Conservation (phyloP, 2,113 vertebrate species). For the Cacatua alba region DNA sequence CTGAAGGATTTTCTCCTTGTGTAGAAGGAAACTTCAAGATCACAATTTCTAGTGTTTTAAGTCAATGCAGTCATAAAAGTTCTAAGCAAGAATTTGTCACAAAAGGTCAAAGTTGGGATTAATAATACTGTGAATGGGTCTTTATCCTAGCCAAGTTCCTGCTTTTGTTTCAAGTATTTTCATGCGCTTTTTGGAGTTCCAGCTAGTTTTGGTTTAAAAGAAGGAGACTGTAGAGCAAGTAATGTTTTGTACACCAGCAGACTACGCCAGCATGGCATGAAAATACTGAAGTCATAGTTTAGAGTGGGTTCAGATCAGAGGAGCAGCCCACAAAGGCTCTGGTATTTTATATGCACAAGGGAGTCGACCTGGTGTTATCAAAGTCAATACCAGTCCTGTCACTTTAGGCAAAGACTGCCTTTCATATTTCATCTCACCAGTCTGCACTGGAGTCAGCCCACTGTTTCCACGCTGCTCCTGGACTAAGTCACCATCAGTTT, state of each 20-base stretch:
- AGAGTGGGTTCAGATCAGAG: neutral
- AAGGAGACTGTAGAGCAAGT: neutral
- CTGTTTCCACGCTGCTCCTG: neutral
- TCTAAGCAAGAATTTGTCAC: neutral
- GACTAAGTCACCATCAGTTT: neutral
- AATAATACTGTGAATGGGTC: neutral
- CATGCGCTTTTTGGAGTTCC: neutral
- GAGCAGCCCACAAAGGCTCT: neutral
- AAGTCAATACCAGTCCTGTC: neutral
- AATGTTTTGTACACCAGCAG: neutral
- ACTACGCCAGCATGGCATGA: accelerated
- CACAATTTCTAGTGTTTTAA: neutral
- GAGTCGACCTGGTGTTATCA: neutral
- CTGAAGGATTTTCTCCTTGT: neutral
- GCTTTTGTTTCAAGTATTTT: neutral
- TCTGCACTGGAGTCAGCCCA: neutral
- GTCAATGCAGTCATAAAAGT: neutral
- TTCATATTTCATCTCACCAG: neutral
- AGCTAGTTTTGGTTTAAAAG: neutral
- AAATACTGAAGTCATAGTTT: neutral
- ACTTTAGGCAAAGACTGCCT: neutral
- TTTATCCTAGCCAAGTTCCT: neutral
- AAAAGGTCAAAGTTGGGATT: neutral
- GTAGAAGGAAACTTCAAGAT: neutral
- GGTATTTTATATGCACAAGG: neutral